Evolutionary conservation across 2,888 invertebrate genomes (phyloP).

Genomic region (Megalurothrips usitatus): DNA sequence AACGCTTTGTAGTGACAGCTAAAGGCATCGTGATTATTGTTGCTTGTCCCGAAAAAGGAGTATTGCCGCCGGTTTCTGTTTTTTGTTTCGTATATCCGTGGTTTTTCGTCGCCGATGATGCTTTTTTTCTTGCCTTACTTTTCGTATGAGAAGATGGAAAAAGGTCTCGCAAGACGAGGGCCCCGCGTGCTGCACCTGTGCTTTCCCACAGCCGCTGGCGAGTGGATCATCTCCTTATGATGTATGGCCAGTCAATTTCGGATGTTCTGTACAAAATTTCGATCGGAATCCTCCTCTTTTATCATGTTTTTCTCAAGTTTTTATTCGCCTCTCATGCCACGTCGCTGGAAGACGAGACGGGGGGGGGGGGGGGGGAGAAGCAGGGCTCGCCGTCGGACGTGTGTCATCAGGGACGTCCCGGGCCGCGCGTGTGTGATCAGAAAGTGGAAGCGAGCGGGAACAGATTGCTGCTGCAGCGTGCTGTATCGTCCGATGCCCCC

Average conservation of each 20-base stretch:
- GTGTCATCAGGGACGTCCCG: background rate
- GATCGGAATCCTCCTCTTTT: background rate
- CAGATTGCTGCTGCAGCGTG: background rate
- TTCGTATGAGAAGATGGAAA: background rate
- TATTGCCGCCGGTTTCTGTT: background rate
- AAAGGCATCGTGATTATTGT: background rate
- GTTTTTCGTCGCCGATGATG: too few relatives aligned
- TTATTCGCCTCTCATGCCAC: too few relatives aligned
- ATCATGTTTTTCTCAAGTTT: background rate
- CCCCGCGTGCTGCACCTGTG: background rate
- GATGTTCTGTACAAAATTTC: background rate
- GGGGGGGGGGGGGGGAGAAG: background rate
- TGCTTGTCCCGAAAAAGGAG: background rate
- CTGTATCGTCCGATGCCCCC: background rate
- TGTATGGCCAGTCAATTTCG: background rate
- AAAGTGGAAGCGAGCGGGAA: background rate
- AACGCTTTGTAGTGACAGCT: constrained; percentile 19
- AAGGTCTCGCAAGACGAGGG: background rate
- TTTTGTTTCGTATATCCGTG: background rate
- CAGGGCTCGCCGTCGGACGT: background rate
- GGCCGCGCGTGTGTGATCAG: background rate
- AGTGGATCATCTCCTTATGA: background rate
- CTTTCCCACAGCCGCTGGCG: background rate
- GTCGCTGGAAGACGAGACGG: too few relatives aligned
- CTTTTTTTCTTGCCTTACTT: background rate